Percentiles rank a stretch among this genome's conserved stretches.
These are phyloP conservation scores for Ochropacha duplaris DNA, from an alignment of 2,888 invertebrate genomes.

Conservation along the genomic window DNA sequence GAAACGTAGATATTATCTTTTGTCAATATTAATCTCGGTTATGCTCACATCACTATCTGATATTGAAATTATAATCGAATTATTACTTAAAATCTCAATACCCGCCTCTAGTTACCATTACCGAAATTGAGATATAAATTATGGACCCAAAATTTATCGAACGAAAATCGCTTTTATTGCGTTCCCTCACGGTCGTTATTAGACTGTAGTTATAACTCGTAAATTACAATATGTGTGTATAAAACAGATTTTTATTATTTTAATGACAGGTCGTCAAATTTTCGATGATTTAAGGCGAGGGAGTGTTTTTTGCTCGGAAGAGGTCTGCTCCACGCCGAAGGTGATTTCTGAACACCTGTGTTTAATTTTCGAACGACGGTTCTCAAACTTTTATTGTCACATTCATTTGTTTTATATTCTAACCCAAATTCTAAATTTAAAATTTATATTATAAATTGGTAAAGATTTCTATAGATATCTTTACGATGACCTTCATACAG, in stretches of 20 bases:
- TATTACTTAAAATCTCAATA: constrained; percentile 21
- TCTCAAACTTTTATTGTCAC: constrained; percentile 6
- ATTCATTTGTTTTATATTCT: not conserved
- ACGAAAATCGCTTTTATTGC: not conserved
- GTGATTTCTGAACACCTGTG: constrained; percentile 28
- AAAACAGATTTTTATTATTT: constrained; percentile 34
- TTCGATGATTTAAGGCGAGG: constrained; percentile 32
- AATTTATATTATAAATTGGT: too few species aligned
- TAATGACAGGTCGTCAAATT: constrained; percentile 37
- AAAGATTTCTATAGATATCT: too few species aligned
- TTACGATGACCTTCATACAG: too few species aligned
- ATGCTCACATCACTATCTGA: constrained; percentile 4
- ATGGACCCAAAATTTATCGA: not conserved
- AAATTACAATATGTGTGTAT: constrained; percentile 19
- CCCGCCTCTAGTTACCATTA: constrained; percentile 34
- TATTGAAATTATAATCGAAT: constrained; percentile 30
- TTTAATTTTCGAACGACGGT: constrained; percentile 19
- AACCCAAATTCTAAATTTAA: too few species aligned
- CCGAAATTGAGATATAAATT: constrained; percentile 25
- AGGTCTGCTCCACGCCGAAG: constrained; percentile 14
- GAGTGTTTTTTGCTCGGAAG: constrained; percentile 24
- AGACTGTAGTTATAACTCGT: not conserved
- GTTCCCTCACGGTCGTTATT: not conserved
- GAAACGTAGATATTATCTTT: too few species aligned
- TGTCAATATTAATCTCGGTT: not conserved